These are phyloP conservation scores for Ciconia maguari DNA, from an alignment of 2,113 vertebrate genomes.

Conservation along the genomic window DNA sequence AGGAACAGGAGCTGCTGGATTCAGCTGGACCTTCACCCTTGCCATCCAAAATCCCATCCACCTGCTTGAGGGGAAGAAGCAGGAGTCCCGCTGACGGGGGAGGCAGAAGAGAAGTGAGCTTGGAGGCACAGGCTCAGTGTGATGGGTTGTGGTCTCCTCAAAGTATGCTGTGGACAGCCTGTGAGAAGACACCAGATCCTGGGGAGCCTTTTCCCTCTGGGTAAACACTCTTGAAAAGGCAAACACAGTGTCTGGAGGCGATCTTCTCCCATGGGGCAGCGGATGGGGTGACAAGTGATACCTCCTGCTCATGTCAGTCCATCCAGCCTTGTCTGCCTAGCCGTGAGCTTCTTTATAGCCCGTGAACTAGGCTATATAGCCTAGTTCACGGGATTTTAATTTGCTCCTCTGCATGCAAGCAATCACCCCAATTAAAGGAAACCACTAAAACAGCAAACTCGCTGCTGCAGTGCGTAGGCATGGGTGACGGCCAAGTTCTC, in stretches of 20 bases:
- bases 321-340: not conserved
- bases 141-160: rapidly evolving
- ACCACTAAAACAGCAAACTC: not conserved
- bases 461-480: not conserved
- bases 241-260: not conserved
- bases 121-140: not conserved
- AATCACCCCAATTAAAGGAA: not conserved
- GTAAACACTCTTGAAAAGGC: not conserved
- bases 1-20: not conserved
- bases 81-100: not conserved
- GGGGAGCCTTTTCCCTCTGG: not conserved
- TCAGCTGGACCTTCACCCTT: not conserved
- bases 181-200: not conserved
- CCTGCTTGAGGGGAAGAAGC: not conserved
- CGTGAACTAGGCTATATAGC: no score
- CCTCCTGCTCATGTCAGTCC: not conserved
- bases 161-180: rapidly evolving
- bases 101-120: not conserved
- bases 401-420: not conserved
- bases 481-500: not conserved
- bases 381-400: not conserved
- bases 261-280: not conserved
- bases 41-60: not conserved
- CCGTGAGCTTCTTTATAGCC: not conserved
- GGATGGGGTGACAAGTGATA: not conserved